Base-by-base conservation (phyloP, 2,113 vertebrate genomes). In the Macroglossus sobrinus region DNA sequence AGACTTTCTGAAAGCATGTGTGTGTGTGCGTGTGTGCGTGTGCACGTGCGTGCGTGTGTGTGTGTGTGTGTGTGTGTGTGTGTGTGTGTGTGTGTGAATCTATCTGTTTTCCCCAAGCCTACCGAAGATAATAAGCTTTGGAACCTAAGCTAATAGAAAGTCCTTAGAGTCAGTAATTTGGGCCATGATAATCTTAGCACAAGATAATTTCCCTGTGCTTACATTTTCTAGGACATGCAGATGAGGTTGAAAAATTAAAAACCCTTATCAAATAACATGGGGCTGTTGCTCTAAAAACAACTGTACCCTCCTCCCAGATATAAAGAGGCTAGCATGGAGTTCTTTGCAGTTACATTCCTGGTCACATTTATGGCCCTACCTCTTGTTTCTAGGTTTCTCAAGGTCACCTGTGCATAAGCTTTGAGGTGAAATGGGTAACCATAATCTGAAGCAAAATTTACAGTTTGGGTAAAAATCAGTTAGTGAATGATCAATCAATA, bases 161-260 rank as follows among this genome's bases (percentile, higher is more conserved):
- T 38, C 33, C 4, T 33, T 50, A 26, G 1, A 35, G 12, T 74
- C 47, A 74, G n/a, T 22, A 47, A 30, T 35, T 84, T 53, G 7
- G 26, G 11, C 16, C 53, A 47, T 33, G 4, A 76, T 26, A 55
- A 53, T 89, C 68, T 82, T 64, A 87, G 53, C 96, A 75, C 35
- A 69, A 68, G 13, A 6, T 59, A 57, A 72, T 7, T 43, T 35
- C 35, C 7, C 35, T 72, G 14, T 63, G 81, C 6, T 75, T 71
- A 13, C 21, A 45, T 63, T 88, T 75, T 53, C 30, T 5, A 45
- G 38, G 30, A 4, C 13, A n/a, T 66, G 9, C 0, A 38, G 6
- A 6, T 55, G 45, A 94, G 63, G 7, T 47, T 45, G 64, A 45
- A 87, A 91, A 76, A 9, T 14, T 93, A 38, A 94, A 89, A 93